Percentiles rank a stretch among this genome's conserved stretches.
Conservation (phyloP, 2,797 vertebrate genomes). For the Lacerta agilis region DNA sequence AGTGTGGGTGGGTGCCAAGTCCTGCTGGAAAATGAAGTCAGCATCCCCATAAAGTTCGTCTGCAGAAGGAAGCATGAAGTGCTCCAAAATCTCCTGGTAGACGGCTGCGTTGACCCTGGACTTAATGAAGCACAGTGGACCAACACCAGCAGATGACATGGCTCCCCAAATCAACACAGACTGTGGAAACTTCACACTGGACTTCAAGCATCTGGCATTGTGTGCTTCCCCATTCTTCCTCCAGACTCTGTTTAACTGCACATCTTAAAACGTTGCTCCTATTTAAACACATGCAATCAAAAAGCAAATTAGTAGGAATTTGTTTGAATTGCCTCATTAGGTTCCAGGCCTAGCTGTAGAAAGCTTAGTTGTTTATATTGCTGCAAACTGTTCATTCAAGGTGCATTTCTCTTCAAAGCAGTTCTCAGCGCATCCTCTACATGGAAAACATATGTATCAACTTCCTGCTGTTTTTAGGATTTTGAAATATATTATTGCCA, state of each 20-base stretch:
- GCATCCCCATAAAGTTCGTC: too few species aligned
- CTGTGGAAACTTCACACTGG: too few species aligned
- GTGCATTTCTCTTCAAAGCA: neutral
- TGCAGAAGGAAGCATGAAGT: too few species aligned
- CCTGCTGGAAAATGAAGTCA: too few species aligned
- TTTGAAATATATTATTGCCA: neutral
- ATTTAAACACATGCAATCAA: conserved; percentile 7
- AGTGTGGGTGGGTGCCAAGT: too few species aligned
- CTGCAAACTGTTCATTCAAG: conserved; percentile 2
- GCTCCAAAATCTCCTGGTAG: too few species aligned
- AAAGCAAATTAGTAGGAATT: conserved; percentile 16
- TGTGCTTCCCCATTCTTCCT: too few species aligned
- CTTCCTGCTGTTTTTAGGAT: neutral
- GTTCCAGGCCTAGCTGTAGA: conserved; percentile 11
- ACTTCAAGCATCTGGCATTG: too few species aligned
- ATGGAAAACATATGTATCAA: neutral
- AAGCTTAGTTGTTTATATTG: neutral
- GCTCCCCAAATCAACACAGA: too few species aligned
- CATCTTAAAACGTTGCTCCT: neutral
- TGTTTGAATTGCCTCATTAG: conserved; percentile 1
- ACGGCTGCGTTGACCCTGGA: too few species aligned
- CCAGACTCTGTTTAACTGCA: conserved; percentile 34
- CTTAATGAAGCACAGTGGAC: too few species aligned
- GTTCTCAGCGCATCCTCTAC: neutral
- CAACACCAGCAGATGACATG: too few species aligned